Evolutionary conservation across 1,140 invertebrate genomes (phyloP).

Genomic region (Listronotus oregonensis): DNA sequence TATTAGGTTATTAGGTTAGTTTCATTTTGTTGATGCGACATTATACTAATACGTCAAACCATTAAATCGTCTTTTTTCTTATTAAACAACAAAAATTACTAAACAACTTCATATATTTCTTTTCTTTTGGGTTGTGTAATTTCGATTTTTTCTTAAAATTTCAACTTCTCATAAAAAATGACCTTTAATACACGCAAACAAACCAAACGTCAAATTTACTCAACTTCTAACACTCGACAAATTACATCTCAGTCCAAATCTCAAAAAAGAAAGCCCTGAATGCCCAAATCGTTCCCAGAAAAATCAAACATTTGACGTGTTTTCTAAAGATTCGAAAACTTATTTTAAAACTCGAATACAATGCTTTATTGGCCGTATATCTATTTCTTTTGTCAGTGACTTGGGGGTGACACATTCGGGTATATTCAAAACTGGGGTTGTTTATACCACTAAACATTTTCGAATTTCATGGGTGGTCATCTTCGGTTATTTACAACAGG

Average conservation of each 20-base stretch:
- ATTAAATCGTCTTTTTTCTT: no score
- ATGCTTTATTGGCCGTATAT: constrained; percentile 23
- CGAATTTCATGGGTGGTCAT: constrained; percentile 29
- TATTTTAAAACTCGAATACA: constrained; percentile 13
- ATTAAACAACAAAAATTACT: no score
- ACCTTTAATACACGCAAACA: no score
- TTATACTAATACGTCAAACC: no score
- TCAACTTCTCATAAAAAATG: no score
- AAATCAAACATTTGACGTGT: neutral
- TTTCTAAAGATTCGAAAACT: constrained; percentile 6
- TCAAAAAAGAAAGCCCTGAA: constrained; percentile 6
- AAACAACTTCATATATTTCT: no score
- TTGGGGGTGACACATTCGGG: constrained; percentile 20
- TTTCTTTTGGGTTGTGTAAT: no score
- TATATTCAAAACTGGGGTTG: constrained; percentile 16
- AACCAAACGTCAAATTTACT: no score
- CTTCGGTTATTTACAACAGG: neutral
- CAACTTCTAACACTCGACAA: constrained; percentile 9
- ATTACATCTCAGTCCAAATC: neutral
- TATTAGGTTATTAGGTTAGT: no score
- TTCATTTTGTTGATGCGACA: no score
- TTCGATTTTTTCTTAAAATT: no score
- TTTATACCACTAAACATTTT: constrained; percentile 28
- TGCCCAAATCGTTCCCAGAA: constrained; percentile 15
- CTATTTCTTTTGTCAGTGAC: constrained; percentile 1